phyloP scores from a whole-genome alignment of 53 echinoderm and acorn worm species.

The Patiria pectinifera region DNA sequence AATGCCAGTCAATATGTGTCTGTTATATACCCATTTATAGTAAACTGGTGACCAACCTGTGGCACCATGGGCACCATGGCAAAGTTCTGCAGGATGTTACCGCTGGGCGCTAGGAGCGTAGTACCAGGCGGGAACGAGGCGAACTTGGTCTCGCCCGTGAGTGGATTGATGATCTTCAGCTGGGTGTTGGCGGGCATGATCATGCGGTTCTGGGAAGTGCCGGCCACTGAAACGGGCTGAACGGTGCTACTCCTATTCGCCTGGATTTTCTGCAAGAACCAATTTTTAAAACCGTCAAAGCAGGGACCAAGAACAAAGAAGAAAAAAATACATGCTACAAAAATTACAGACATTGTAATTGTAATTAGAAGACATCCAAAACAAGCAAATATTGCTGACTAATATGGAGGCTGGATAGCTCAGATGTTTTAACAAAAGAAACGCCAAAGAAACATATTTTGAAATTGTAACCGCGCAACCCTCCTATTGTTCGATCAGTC shows the following conservation, averaged over 20 bases:
- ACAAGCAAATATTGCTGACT: too few species aligned
- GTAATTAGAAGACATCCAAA: too few species aligned
- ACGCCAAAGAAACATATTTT: too few species aligned
- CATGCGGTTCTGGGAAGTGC: constrained; percentile 75
- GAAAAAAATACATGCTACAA: too few species aligned
- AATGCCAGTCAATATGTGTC: too few species aligned
- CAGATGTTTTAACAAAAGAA: too few species aligned
- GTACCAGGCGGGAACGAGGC: constrained; percentile 81
- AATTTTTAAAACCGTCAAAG: not conserved
- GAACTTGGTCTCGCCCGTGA: constrained; percentile 64
- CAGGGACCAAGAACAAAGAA: too few species aligned
- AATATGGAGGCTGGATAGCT: too few species aligned
- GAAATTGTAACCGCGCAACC: too few species aligned
- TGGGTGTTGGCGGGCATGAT: constrained; percentile 93
- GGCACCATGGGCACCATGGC: constrained; percentile 76
- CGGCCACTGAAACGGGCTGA: not conserved
- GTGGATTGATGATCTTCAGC: constrained; percentile 80
- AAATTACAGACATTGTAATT: too few species aligned
- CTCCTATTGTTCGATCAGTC: too few species aligned
- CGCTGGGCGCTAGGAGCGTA: constrained; percentile 75
- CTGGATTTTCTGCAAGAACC: constrained; percentile 3
- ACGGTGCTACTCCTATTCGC: constrained; percentile 8
- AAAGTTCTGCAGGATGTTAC: constrained; percentile 79
- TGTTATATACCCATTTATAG: too few species aligned
- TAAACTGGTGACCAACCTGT: constrained; percentile 15